A percentile compares a stretch with the other conserved stretches of the same genome.
Evolutionary conservation across 2,888 invertebrate species (phyloP).

Genomic region (Hartigia nigra): DNA sequence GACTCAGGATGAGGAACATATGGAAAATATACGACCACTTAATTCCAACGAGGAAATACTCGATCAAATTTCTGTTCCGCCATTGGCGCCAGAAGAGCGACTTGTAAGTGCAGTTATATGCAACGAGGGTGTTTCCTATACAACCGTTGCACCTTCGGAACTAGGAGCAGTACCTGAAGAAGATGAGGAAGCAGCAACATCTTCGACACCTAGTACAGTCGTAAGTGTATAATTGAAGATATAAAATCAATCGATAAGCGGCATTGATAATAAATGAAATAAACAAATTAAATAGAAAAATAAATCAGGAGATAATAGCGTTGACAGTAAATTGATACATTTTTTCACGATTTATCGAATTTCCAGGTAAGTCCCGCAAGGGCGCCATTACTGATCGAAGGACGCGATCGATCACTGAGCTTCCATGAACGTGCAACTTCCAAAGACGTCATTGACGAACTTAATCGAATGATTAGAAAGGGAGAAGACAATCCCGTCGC

Average conservation of each 20-base stretch:
- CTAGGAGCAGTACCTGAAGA: slow-evolving; percentile 74
- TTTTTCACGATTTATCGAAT: background rate
- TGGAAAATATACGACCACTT: slow-evolving; percentile 42
- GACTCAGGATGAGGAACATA: slow-evolving; percentile 27
- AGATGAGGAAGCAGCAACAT: slow-evolving; percentile 73
- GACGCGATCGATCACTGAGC: slow-evolving; percentile 71
- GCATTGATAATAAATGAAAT: no score
- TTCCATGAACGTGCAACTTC: slow-evolving; percentile 81
- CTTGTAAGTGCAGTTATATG: slow-evolving; percentile 50
- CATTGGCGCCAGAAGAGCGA: slow-evolving; percentile 64
- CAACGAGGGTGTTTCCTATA: slow-evolving; percentile 49
- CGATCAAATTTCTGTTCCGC: slow-evolving; percentile 63
- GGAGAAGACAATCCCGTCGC: slow-evolving; percentile 66
- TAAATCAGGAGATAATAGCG: no score
- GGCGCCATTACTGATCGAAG: slow-evolving; percentile 54
- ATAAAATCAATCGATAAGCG: no score
- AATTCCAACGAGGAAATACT: slow-evolving; percentile 47
- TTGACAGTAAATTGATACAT: no score
- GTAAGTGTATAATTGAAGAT: slow-evolving; percentile 63
- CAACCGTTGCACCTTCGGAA: slow-evolving; percentile 54
- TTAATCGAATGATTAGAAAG: slow-evolving; percentile 74
- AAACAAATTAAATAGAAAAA: no score
- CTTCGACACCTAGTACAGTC: slow-evolving; percentile 79
- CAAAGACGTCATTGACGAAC: slow-evolving; percentile 81
- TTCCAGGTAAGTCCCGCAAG: slow-evolving; percentile 57